Conservation (phyloP, 2,888 invertebrate species). For the Pantelozetes paolii region DNA sequence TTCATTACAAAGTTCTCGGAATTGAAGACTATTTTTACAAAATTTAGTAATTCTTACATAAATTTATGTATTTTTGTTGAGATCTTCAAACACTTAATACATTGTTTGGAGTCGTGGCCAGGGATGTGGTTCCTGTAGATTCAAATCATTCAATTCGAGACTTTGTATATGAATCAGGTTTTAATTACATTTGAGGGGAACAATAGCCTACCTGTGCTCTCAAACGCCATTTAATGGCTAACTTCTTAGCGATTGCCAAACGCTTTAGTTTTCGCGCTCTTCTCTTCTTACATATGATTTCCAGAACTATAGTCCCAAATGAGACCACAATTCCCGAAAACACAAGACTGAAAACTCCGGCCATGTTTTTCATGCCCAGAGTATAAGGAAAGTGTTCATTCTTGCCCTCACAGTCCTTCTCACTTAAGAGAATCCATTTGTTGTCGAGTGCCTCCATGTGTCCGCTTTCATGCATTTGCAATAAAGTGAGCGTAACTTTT, state of each 20-base stretch:
- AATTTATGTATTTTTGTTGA: too few species aligned
- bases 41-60: too few species aligned
- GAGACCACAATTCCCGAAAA: conserved; percentile 97
- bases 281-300: conserved; percentile 97
- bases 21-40: too few species aligned
- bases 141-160: not conserved
- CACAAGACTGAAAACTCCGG: conserved; percentile 94
- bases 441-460: conserved; percentile 95
- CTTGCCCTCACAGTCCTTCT: conserved; percentile 49
- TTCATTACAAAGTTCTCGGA: too few species aligned
- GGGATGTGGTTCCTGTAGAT: not conserved
- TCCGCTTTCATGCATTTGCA: conserved; percentile 91
- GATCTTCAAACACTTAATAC: too few species aligned
- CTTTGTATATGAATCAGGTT: not conserved
- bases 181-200: not conserved
- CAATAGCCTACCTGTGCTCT: conserved; percentile 14
- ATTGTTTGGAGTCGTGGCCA: not conserved
- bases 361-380: conserved; percentile 96
- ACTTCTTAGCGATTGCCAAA: conserved; percentile 36
- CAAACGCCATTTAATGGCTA: conserved; percentile 33
- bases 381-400: conserved; percentile 87
- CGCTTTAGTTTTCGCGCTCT: conserved; percentile 52
- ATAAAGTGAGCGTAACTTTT: conserved; percentile 82
- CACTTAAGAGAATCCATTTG: conserved; percentile 75
- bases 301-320: conserved; percentile 88